Percentiles rank a stretch among this genome's conserved stretches.
phyloP scores from a whole-genome alignment of 92 coral and sea anemone genomes.

The Meandrina meandrites region DNA sequence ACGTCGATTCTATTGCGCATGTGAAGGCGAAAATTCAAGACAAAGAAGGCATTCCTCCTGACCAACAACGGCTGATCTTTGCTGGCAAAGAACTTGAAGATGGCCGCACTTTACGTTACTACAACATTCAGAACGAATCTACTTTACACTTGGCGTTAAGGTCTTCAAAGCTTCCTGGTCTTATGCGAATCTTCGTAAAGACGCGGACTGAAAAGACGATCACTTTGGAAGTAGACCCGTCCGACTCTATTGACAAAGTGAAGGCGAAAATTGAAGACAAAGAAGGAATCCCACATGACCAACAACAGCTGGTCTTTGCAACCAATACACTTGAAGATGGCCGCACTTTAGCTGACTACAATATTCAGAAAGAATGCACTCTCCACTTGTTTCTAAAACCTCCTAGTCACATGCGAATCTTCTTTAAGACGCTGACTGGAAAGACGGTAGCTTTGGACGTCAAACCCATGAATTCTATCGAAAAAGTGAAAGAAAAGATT shows the following conservation, averaged over 20 bases:
- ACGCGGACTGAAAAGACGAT: not conserved
- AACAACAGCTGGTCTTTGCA: not conserved
- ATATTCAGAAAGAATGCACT: not conserved
- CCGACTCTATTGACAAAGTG: not conserved
- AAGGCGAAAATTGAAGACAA: not conserved
- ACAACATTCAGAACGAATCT: too few relatives aligned
- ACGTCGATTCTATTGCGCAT: not conserved
- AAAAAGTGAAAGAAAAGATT: not conserved
- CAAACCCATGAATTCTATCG: not conserved
- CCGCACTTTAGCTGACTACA: not conserved
- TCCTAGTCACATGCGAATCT: not conserved
- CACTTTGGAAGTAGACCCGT: not conserved
- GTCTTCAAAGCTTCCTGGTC: not conserved
- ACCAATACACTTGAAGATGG: not conserved
- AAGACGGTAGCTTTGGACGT: not conserved
- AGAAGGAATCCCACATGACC: not conserved
- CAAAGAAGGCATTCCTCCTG: too few relatives aligned
- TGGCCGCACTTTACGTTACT: too few relatives aligned
- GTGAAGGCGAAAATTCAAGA: not conserved
- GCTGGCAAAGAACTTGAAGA: too few relatives aligned
- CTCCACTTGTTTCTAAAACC: not conserved
- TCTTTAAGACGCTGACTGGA: not conserved
- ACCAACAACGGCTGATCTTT: too few relatives aligned
- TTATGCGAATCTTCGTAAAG: not conserved
- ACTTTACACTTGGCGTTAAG: too few relatives aligned